These are phyloP conservation scores for Acromyrmex charruanus DNA, from an alignment of 1,140 invertebrate species.

Conservation along the genomic window DNA sequence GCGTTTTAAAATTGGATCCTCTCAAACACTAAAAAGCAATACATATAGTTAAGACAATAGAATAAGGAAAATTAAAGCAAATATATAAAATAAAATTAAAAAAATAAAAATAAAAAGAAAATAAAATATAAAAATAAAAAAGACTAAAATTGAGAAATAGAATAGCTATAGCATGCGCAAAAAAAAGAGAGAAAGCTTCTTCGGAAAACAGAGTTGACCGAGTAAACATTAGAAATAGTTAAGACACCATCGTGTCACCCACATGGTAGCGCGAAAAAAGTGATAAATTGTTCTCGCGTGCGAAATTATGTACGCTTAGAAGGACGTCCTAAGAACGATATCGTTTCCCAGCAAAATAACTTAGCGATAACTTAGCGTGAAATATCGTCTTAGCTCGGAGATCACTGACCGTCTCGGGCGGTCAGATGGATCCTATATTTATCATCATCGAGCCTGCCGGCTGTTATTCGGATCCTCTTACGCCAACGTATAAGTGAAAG, in stretches of 20 bases:
- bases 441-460: constrained; percentile 64
- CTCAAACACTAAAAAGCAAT: too few species aligned
- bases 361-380: constrained; percentile 35
- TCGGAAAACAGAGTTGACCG: constrained; percentile 5
- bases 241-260: not conserved
- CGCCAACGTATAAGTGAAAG: constrained; percentile 86
- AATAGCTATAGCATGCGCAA: too few species aligned
- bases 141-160: too few species aligned
- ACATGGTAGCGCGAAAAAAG: constrained; percentile 15
- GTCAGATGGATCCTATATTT: constrained; percentile 43
- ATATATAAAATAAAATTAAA: too few species aligned
- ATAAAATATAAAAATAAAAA: too few species aligned
- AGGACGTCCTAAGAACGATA: constrained; percentile 26
- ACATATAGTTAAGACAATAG: too few species aligned
- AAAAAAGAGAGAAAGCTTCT: not conserved
- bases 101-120: too few species aligned
- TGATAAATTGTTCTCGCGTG: constrained; percentile 43
- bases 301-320: constrained; percentile 42
- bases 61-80: too few species aligned
- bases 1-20: too few species aligned
- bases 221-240: constrained; percentile 24
- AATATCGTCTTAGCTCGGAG: constrained; percentile 49
- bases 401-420: constrained; percentile 47
- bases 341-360: constrained; percentile 14
- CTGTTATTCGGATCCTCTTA: constrained; percentile 82